Percentiles rank a stretch among this genome's conserved stretches.
phyloP scores from a whole-genome alignment of 92 coral and sea anemone species.

The Meandrina meandrites region DNA sequence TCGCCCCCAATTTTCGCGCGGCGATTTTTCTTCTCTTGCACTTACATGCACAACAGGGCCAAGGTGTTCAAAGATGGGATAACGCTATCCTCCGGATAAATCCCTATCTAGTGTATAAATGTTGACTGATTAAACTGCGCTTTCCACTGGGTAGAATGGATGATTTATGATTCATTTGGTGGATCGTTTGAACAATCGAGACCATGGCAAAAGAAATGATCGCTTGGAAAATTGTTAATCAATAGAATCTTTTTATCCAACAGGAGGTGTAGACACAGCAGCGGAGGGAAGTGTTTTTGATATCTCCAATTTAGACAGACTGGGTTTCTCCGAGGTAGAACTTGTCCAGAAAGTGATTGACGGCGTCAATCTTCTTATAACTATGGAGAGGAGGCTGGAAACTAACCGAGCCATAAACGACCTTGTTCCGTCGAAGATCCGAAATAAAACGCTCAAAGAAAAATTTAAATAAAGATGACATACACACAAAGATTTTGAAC shows the following conservation, averaged over 20 bases:
- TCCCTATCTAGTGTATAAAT: too few relatives aligned
- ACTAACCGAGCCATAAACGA: constrained; percentile 70
- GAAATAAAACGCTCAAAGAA: background rate
- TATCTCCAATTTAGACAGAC: constrained; percentile 95
- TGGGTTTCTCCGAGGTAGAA: constrained; percentile 97
- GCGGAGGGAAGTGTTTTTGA: constrained; percentile 92
- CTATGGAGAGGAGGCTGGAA: constrained; percentile 89
- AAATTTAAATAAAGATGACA: background rate
- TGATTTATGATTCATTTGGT: too few relatives aligned
- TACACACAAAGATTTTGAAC: background rate
- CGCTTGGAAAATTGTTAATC: background rate
- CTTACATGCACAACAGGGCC: too few relatives aligned
- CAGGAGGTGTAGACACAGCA: constrained; percentile 99
- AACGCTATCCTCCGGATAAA: too few relatives aligned
- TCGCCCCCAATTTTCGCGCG: too few relatives aligned
- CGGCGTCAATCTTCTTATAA: constrained; percentile 89
- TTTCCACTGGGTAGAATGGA: too few relatives aligned
- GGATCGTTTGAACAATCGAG: too few relatives aligned
- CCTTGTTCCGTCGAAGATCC: constrained; percentile 63
- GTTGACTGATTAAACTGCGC: too few relatives aligned
- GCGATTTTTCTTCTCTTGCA: too few relatives aligned
- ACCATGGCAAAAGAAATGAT: too few relatives aligned
- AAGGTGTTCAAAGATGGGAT: too few relatives aligned
- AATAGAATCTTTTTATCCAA: background rate
- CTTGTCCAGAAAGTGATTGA: constrained; percentile 95